Base-by-base conservation (phyloP, 2,113 vertebrate genomes). In the Corynorhinus townsendii region DNA sequence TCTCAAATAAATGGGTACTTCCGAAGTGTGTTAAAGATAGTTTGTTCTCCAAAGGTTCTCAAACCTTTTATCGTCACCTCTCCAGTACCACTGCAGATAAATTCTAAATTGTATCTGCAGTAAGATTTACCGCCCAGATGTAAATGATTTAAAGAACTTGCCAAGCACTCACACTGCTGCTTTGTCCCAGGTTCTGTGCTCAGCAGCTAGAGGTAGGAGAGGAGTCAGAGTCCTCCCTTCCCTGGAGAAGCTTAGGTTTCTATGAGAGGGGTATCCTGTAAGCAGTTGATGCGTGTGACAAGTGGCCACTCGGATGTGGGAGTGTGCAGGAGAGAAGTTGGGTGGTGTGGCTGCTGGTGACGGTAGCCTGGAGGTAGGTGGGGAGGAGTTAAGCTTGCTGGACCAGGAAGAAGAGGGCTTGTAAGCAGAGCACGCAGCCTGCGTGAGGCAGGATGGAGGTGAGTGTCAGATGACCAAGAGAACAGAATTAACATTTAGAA, bases 1-100 rank as follows among this genome's bases (percentile, higher is more conserved):
- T 62, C 26, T 62, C 79, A 92, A 94, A 93, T 94, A 92, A 97
- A 95, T 97, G 96, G 95, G 95, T 97, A 96, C 96, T 96, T 96
- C 95, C 96, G 96, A 91, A 97, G 95, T 96, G 95, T 95, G 93
- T 96, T 96, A 91, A 94, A 94, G 89, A 69, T 45, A 69, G 47
- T 75, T 87, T 62, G 79, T 83, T 94, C 56, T 69, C 38, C 72
- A 83, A 80, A 83, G 64, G 45, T 30, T 40, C 69, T 86, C 54
- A 71, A 69, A 47, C 79, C 75, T 14, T 86, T 90, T 47, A 9
- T 86, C 64, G 56, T 82, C 54, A 72, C 64, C n/a, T 90, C 33
- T 83, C 24, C 7, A 81, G 59, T 59, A 69, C 19, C 45, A 75
- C 16, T 86, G 62, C 52, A 92, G 75, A 64, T 64, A 85, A 28